Percentiles rank a stretch among this genome's conserved stretches.
These are phyloP conservation scores for zebrafish (Danio rerio) DNA, from an alignment of 2,113 vertebrate genomes.

Conservation along the genomic window DNA sequence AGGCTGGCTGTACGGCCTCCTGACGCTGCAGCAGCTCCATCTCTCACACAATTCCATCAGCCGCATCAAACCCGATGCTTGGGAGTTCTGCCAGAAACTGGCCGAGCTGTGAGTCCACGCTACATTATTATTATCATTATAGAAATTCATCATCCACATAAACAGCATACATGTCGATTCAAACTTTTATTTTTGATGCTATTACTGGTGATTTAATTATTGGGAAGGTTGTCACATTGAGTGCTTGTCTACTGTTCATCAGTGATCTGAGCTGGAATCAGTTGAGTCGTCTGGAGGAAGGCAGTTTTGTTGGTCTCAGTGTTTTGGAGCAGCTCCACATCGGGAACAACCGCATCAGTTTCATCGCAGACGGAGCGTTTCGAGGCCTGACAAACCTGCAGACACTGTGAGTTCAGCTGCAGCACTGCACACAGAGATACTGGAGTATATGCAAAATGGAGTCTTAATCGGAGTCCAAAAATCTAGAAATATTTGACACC, in stretches of 20 bases:
- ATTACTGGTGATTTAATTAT: no score
- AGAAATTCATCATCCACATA: no score
- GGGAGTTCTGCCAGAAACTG: conserved; percentile 98
- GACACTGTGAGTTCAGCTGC: conserved; percentile 62
- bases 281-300: conserved; percentile 90
- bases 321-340: conserved; percentile 85
- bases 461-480: background rate
- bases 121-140: no score
- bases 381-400: conserved; percentile 88
- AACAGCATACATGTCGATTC: no score
- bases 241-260: conserved; percentile 35
- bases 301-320: conserved; percentile 89
- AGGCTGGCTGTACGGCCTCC: conserved; percentile 95
- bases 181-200: no score
- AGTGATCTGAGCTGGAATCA: conserved; percentile 92
- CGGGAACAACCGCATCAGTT: conserved; percentile 91
- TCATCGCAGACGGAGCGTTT: conserved; percentile 95
- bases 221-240: no score
- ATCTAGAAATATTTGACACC: no score
- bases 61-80: conserved; percentile 91
- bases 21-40: conserved; percentile 92
- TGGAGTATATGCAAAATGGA: no score
- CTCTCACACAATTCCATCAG: conserved; percentile 92
- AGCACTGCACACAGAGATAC: background rate
- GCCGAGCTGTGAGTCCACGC: conserved; percentile 88